Evolutionary conservation across 1,140 invertebrate genomes (phyloP).

Genomic region (Sinella curviseta): DNA sequence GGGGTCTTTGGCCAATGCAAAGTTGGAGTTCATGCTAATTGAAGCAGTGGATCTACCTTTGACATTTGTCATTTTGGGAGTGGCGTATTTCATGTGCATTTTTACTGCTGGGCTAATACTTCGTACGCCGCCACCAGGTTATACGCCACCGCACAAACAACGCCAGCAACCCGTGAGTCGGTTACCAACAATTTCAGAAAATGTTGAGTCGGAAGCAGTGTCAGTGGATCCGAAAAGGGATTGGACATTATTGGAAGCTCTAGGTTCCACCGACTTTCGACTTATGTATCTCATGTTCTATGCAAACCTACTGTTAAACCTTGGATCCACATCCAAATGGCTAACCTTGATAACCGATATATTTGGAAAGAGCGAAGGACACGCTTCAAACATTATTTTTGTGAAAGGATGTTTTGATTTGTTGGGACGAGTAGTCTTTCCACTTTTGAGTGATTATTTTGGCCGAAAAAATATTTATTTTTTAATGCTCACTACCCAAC

Average conservation of each 20-base stretch:
- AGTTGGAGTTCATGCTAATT: slow-evolving; percentile 35
- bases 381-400: slow-evolving; percentile 38
- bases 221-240: not conserved
- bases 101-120: slow-evolving; percentile 23
- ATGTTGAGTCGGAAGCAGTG: not conserved
- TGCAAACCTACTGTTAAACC: slow-evolving; percentile 21
- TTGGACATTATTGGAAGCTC: slow-evolving; percentile 38
- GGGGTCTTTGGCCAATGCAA: slow-evolving; percentile 42
- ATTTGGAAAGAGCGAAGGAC: slow-evolving; percentile 26
- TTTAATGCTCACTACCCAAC: slow-evolving; percentile 35
- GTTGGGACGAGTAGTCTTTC: slow-evolving; percentile 39
- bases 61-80: slow-evolving; percentile 43
- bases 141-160: not conserved
- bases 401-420: slow-evolving; percentile 45
- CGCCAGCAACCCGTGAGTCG: not conserved
- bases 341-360: slow-evolving; percentile 40
- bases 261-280: slow-evolving; percentile 36
- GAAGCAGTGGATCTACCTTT: slow-evolving; percentile 32
- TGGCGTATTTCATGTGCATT: slow-evolving; percentile 34
- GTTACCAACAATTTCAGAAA: not conserved
- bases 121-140: slow-evolving; percentile 38
- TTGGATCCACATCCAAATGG: not conserved
- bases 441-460: slow-evolving; percentile 36
- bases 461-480: slow-evolving; percentile 44
- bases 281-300: slow-evolving; percentile 43